A percentile compares a stretch with the other conserved stretches of the same genome.
Conservation (phyloP, 2,888 invertebrate species). For the Agrotis segetum region DNA sequence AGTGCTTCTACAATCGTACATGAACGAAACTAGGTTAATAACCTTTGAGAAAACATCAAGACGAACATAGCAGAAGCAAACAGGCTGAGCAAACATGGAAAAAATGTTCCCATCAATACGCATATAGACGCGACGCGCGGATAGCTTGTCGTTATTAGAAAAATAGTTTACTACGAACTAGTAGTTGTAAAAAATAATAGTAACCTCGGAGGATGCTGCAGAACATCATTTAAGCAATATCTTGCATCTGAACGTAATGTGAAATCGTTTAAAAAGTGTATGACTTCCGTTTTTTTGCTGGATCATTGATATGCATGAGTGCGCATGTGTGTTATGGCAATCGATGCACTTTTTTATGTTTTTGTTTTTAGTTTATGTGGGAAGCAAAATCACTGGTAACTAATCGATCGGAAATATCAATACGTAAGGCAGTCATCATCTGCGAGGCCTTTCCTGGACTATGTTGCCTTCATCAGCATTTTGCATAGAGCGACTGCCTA, state of each 20-base stretch:
- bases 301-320: conserved; percentile 10
- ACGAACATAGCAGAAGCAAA: conserved; percentile 75
- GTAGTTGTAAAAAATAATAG: conserved; percentile 39
- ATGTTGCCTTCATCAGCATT: too few species aligned
- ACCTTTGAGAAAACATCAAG: conserved; percentile 80
- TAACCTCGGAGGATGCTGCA: conserved; percentile 26
- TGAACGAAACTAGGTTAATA: conserved; percentile 83
- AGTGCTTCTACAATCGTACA: conserved; percentile 64
- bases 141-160: conserved; percentile 48
- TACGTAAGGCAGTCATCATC: background rate
- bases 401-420: background rate
- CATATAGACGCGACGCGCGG: conserved; percentile 43
- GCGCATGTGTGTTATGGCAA: background rate
- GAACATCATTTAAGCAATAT: conserved; percentile 48
- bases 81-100: conserved; percentile 77
- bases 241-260: conserved; percentile 27
- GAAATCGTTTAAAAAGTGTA: conserved; percentile 14
- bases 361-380: conserved; percentile 25
- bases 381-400: conserved; percentile 1
- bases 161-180: conserved; percentile 51
- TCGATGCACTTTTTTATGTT: conserved; percentile 5
- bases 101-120: conserved; percentile 67
- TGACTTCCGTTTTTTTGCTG: conserved; percentile 38
- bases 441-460: too few species aligned
- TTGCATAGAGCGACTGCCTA: too few species aligned